Base-by-base conservation (phyloP, 2,888 invertebrate species). In the Boloria selene region DNA sequence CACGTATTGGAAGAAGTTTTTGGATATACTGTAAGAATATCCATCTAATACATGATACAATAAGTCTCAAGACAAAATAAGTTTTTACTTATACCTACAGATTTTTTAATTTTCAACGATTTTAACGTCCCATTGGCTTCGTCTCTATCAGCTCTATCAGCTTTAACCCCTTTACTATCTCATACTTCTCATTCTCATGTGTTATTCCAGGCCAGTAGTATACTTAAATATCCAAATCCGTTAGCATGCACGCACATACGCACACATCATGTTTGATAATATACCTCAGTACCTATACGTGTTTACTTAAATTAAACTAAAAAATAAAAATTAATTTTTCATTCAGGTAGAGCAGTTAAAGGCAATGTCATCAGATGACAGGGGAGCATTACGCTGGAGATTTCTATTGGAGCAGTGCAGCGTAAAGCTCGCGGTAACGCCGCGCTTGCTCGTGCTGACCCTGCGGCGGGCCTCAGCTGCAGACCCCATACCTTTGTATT, bases 341-440 rank as follows among this genome's bases (percentile, higher is more conserved):
- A 42, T n/a, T 22, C 51, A 94, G 94, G 86, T 90, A 0, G 80
- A 89, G 13, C 90, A 94, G 52, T 93, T 95, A 76, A 84, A 90
- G 56, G 73, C 77, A 3, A 88, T 94, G 86, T 76, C 88, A 0
- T 77, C 91, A 0, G 91, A 93, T 3, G 87, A 93, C 45, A 93
- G 94, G 72, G 88, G 92, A 4, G 78, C 85, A 0, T 73, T 95
- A 0, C 95, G 95, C 76, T 96, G 95, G 95, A 90, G 88, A 63
- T 90, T 93, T 61, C 87, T 96, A 5, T 80, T 96, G 72, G 94
- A 95, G 76, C 93, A 95, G 69, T 95, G 95, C 77, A 93, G 92
- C 61, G 92, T 93, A 0, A 93, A 94, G 67, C 75, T 95, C 13
- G 90, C 86, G 1, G 83, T 82, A 0, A 82, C 88, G 1, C 81